Evolutionary conservation across 2,888 invertebrate genomes (phyloP).

Genomic region (Dryobotodes eremita): DNA sequence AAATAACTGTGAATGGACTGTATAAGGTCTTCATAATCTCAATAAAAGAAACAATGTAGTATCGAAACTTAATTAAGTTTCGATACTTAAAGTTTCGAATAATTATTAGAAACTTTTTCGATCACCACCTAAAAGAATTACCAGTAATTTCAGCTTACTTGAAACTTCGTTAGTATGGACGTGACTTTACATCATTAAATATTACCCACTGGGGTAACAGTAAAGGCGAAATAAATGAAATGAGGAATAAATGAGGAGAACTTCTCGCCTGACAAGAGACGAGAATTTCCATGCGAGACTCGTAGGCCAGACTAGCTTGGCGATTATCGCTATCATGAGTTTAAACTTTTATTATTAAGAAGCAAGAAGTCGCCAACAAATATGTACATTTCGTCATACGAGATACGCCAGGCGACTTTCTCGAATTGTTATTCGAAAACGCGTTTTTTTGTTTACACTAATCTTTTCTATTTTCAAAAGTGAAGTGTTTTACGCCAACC

Average conservation of each 20-base stretch:
- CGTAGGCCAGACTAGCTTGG: neutral
- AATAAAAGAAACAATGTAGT: neutral
- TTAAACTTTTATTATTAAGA: too few relatives aligned
- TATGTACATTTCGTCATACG: too few relatives aligned
- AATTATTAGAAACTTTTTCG: slow-evolving; percentile 7
- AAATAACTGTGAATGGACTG: too few relatives aligned
- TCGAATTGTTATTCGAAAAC: neutral
- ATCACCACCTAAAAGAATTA: slow-evolving; percentile 8
- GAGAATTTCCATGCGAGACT: neutral
- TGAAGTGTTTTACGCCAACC: neutral
- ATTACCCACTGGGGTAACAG: slow-evolving; percentile 3
- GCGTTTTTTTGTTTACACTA: neutral
- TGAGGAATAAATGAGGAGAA: too few relatives aligned
- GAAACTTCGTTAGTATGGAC: slow-evolving; percentile 29
- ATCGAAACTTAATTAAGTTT: neutral
- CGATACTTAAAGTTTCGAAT: too few relatives aligned
- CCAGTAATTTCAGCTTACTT: slow-evolving; percentile 7
- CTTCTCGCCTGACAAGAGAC: neutral
- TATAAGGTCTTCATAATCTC: neutral
- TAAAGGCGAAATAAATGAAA: neutral
- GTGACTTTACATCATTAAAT: slow-evolving; percentile 16
- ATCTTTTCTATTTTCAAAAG: neutral
- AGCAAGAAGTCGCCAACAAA: too few relatives aligned
- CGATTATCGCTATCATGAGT: too few relatives aligned
- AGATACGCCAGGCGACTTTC: neutral